A percentile compares a stretch with the other conserved stretches of the same genome.
phyloP scores from a whole-genome alignment of 2,113 vertebrate species.

The Gracilinanus agilis region DNA sequence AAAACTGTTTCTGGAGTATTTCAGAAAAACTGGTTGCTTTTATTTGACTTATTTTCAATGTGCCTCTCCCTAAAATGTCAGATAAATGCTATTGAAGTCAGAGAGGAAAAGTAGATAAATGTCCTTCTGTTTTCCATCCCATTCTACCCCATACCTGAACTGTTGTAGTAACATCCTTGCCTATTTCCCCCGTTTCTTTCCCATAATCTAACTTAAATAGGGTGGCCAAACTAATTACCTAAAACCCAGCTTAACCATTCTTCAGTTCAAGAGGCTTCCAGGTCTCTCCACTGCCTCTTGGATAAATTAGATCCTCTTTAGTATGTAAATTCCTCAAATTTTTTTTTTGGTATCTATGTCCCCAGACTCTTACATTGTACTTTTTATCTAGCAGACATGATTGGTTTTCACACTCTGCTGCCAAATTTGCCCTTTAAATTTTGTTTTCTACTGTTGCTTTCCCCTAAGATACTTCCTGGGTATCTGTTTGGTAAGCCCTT shows the following conservation, averaged over 20 bases:
- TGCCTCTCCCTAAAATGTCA: not conserved
- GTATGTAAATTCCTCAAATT: not conserved
- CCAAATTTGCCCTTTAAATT: not conserved
- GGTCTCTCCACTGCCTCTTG: not conserved
- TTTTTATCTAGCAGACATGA: not conserved
- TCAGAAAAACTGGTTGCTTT: conserved; percentile 24
- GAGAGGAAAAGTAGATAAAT: not conserved
- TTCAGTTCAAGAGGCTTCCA: conserved; percentile 10
- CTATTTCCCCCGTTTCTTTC: not conserved
- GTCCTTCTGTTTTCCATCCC: not conserved
- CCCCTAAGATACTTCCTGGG: no score
- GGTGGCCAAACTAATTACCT: not conserved
- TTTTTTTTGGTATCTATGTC: not conserved
- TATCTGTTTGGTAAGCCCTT: no score
- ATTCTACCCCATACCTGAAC: conserved; percentile 15
- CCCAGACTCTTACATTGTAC: not conserved
- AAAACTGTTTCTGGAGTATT: conserved; percentile 42
- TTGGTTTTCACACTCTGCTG: not conserved
- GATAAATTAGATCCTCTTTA: not conserved
- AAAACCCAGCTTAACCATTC: not conserved
- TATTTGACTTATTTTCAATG: not conserved
- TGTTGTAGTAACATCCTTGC: conserved; percentile 13
- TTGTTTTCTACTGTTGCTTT: not conserved
- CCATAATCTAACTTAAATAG: not conserved
- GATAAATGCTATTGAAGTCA: not conserved